Percentiles rank a stretch among this genome's conserved stretches.
These are phyloP conservation scores for Leptoclinus maculatus DNA, from an alignment of 2,797 vertebrate species.

Conservation along the genomic window DNA sequence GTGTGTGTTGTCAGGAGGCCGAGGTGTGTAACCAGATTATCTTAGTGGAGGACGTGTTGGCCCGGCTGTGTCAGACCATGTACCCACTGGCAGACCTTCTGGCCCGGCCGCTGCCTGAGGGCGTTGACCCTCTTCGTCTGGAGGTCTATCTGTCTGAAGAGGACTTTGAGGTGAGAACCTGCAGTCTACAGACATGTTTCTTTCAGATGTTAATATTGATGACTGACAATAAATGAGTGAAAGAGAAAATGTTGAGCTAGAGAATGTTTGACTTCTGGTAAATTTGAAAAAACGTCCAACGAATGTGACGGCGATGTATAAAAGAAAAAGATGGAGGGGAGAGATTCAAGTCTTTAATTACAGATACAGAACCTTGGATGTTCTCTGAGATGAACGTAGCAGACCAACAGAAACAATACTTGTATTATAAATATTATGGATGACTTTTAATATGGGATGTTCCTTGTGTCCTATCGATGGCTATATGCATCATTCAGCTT, in stretches of 20 bases:
- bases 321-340: too few species aligned
- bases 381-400: too few species aligned
- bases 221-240: too few species aligned
- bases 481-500: slow-evolving; percentile 2
- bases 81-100: slow-evolving; percentile 90
- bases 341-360: too few species aligned
- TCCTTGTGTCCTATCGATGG: background rate
- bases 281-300: too few species aligned
- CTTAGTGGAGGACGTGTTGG: slow-evolving; percentile 93
- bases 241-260: too few species aligned
- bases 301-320: too few species aligned
- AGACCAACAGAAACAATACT: too few species aligned
- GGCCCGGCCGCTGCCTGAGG: slow-evolving; percentile 91
- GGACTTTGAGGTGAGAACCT: slow-evolving; percentile 89
- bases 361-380: too few species aligned
- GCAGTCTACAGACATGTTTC: background rate
- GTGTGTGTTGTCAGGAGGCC: slow-evolving; percentile 83
- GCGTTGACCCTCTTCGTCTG: slow-evolving; percentile 93
- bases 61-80: slow-evolving; percentile 89
- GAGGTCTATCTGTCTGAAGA: slow-evolving; percentile 94
- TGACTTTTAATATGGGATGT: background rate
- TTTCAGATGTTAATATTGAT: too few species aligned
- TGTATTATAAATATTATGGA: background rate
- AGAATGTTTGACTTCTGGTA: too few species aligned
- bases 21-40: slow-evolving; percentile 95